phyloP scores from a whole-genome alignment of 2,888 invertebrate genomes.

The Dryomyza anilis region DNA sequence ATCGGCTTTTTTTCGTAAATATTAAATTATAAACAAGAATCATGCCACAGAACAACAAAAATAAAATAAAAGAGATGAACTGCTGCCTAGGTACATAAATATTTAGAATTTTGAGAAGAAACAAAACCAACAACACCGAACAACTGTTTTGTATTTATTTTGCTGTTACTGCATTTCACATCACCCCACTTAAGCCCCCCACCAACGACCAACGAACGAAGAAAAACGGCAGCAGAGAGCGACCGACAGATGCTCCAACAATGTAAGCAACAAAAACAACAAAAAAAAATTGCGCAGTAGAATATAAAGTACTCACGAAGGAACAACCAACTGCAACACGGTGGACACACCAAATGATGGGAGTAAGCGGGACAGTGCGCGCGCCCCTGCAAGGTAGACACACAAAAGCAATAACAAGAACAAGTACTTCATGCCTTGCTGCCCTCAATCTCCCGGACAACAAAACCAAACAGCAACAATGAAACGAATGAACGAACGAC shows the following conservation, averaged over 20 bases:
- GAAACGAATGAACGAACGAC: constrained; percentile 1
- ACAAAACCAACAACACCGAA: background rate
- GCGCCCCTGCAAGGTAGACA: constrained; percentile 14
- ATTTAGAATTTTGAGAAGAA: too few species aligned
- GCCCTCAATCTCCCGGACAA: background rate
- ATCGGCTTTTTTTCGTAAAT: too few species aligned
- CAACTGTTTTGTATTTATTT: constrained; percentile 7
- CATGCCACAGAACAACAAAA: too few species aligned
- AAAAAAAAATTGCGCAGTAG: constrained; percentile 28
- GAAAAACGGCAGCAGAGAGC: background rate
- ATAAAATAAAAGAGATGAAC: too few species aligned
- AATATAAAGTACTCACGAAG: too few species aligned
- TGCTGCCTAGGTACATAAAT: too few species aligned
- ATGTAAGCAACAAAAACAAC: background rate
- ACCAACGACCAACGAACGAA: background rate
- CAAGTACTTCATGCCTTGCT: background rate
- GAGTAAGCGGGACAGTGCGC: constrained; percentile 1
- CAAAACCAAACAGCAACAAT: constrained; percentile 22
- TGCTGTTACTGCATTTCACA: background rate
- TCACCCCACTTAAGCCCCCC: background rate
- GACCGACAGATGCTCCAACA: background rate
- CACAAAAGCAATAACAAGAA: constrained; percentile 11
- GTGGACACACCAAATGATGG: too few species aligned
- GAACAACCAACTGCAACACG: too few species aligned
- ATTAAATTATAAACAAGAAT: too few species aligned